phyloP scores from a whole-genome alignment of 2,888 invertebrate genomes.

The Malacosoma neustria region DNA sequence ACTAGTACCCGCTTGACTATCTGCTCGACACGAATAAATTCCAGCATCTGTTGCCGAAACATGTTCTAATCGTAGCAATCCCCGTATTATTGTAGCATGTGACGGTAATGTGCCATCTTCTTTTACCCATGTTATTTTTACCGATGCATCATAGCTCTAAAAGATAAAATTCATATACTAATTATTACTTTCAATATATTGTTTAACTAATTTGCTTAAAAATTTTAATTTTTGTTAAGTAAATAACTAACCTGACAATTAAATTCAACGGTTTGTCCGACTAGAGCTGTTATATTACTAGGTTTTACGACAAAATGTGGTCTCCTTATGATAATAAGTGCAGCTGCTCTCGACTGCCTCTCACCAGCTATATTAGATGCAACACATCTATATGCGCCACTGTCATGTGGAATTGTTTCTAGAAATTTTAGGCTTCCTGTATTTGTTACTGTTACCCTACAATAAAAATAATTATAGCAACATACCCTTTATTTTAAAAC shows the following conservation, averaged over 20 bases:
- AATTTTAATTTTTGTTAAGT: background rate
- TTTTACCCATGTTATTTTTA: slow-evolving; percentile 68
- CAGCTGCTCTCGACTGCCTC: slow-evolving; percentile 86
- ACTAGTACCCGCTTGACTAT: slow-evolving; percentile 91
- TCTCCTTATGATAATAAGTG: slow-evolving; percentile 88
- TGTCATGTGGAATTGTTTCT: slow-evolving; percentile 91
- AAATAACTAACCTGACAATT: slow-evolving; percentile 80
- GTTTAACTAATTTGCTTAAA: slow-evolving; percentile 1
- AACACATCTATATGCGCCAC: slow-evolving; percentile 92
- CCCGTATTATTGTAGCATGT: slow-evolving; percentile 54
- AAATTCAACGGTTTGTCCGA: slow-evolving; percentile 89
- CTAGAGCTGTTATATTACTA: slow-evolving; percentile 86
- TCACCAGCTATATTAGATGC: slow-evolving; percentile 94
- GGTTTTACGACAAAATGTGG: slow-evolving; percentile 92
- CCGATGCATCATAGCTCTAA: slow-evolving; percentile 60
- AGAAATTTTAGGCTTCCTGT: slow-evolving; percentile 93
- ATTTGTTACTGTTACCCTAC: slow-evolving; percentile 85
- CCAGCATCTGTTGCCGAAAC: slow-evolving; percentile 91
- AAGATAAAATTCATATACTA: slow-evolving; percentile 20
- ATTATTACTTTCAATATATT: no score
- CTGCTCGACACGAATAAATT: slow-evolving; percentile 92
- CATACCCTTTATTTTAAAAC: background rate
- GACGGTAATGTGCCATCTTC: slow-evolving; percentile 59
- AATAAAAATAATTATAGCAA: slow-evolving; percentile 17
- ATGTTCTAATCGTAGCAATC: slow-evolving; percentile 82